Conservation (phyloP, 2,888 invertebrate genomes). For the Drosophila quinaria region DNA sequence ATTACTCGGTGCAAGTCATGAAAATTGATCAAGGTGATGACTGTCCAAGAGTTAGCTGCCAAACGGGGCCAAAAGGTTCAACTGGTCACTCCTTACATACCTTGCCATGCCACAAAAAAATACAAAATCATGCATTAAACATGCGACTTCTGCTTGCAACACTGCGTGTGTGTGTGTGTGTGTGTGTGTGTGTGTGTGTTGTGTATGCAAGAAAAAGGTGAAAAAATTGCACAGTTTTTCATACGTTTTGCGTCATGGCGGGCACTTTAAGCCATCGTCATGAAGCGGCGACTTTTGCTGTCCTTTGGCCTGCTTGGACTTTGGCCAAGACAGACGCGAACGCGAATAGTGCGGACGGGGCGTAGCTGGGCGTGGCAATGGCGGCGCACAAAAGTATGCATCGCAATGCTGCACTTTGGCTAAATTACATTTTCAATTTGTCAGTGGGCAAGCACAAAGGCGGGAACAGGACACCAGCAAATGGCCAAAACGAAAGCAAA, state of each 20-base stretch:
- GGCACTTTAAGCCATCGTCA: slow-evolving; percentile 49
- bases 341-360: not conserved
- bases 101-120: slow-evolving; percentile 32
- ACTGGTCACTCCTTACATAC: slow-evolving; percentile 35
- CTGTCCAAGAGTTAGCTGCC: slow-evolving; percentile 25
- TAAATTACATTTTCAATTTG: slow-evolving; percentile 80
- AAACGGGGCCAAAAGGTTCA: not conserved
- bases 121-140: slow-evolving; percentile 64
- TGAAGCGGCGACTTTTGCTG: slow-evolving; percentile 37
- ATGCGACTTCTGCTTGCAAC: slow-evolving; percentile 47
- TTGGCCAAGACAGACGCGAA: slow-evolving; percentile 51
- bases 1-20: slow-evolving; percentile 52
- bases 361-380: slow-evolving; percentile 24
- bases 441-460: slow-evolving; percentile 51
- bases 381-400: slow-evolving; percentile 53
- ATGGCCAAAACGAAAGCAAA: slow-evolving; percentile 33
- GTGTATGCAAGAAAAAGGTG: slow-evolving; percentile 13
- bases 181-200: slow-evolving; percentile 3
- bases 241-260: slow-evolving; percentile 61
- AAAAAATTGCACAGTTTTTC: slow-evolving; percentile 52
- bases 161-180: slow-evolving; percentile 1
- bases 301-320: slow-evolving; percentile 57
- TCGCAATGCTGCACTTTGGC: slow-evolving; percentile 73
- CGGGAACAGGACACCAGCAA: slow-evolving; percentile 48
- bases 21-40: slow-evolving; percentile 48